Percentiles rank a stretch among this genome's conserved stretches.
phyloP scores from a whole-genome alignment of 2,888 invertebrate genomes.

The Physocephala rufipes region DNA sequence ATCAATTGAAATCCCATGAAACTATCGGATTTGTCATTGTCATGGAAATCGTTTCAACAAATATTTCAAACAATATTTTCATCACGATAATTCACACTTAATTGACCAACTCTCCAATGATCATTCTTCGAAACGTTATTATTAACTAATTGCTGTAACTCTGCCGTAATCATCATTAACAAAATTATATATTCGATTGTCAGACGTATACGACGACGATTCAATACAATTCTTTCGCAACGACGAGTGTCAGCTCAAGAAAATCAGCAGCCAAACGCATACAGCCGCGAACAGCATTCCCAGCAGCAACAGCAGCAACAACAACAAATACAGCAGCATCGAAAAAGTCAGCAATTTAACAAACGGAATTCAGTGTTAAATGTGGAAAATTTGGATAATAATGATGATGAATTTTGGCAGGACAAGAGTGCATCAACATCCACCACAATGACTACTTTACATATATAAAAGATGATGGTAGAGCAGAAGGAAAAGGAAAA shows the following conservation, averaged over 20 bases:
- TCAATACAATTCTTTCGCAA: not conserved
- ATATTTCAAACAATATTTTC: not conserved
- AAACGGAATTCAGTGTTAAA: constrained; percentile 43
- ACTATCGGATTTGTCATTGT: not conserved
- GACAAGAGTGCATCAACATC: constrained; percentile 45
- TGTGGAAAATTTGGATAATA: constrained; percentile 45
- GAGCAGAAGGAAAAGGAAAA: not conserved
- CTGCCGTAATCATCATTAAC: too few species aligned
- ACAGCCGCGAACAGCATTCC: not conserved
- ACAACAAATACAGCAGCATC: constrained; percentile 49
- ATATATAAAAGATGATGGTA: constrained; percentile 51
- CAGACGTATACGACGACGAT: too few species aligned
- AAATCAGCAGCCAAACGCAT: not conserved
- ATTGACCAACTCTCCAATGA: too few species aligned
- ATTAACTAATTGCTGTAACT: too few species aligned
- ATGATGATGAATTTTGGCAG: constrained; percentile 24
- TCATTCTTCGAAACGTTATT: too few species aligned
- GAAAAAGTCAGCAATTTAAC: constrained; percentile 49
- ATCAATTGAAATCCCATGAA: constrained; percentile 4
- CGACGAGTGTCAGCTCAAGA: not conserved
- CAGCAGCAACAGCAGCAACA: constrained; percentile 14
- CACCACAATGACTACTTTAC: constrained; percentile 52
- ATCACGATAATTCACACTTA: not conserved
- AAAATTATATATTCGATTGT: too few species aligned
- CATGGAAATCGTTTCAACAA: too few species aligned